Conservation (phyloP, 2,888 invertebrate species). For the Ferrisia virgata region DNA sequence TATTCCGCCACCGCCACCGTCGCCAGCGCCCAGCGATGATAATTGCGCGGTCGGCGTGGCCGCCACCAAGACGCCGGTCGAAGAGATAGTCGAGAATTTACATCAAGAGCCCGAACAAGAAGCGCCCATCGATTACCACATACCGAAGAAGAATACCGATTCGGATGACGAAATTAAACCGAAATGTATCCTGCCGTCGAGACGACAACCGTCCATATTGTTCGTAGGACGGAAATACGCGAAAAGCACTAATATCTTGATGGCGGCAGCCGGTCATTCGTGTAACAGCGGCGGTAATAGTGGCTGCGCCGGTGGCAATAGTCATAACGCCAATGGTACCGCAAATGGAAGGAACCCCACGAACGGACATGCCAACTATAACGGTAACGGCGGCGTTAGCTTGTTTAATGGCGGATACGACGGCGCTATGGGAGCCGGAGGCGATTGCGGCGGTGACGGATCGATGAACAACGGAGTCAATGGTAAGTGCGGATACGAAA, state of each 20-base stretch:
- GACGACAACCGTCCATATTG: constrained; percentile 10
- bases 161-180: constrained; percentile 51
- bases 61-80: neutral
- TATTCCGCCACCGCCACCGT: constrained; percentile 49
- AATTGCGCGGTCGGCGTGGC: constrained; percentile 36
- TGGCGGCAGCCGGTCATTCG: constrained; percentile 77
- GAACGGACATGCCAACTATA: neutral
- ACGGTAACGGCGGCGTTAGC: constrained; percentile 43
- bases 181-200: neutral
- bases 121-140: constrained; percentile 84
- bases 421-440: constrained; percentile 63
- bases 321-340: neutral
- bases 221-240: constrained; percentile 31
- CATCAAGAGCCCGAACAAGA: constrained; percentile 67
- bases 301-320: constrained; percentile 50
- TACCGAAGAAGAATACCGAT: constrained; percentile 65
- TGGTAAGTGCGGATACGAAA: constrained; percentile 46
- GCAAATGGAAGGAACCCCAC: neutral
- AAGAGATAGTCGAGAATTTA: neutral
- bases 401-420: constrained; percentile 74
- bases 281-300: constrained; percentile 61
- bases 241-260: constrained; percentile 58
- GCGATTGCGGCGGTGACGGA: constrained; percentile 56
- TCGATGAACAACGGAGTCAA: constrained; percentile 57
- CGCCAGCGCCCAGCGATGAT: neutral